Conservation (phyloP, 2,888 invertebrate genomes). For the Cotesia congregata region DNA sequence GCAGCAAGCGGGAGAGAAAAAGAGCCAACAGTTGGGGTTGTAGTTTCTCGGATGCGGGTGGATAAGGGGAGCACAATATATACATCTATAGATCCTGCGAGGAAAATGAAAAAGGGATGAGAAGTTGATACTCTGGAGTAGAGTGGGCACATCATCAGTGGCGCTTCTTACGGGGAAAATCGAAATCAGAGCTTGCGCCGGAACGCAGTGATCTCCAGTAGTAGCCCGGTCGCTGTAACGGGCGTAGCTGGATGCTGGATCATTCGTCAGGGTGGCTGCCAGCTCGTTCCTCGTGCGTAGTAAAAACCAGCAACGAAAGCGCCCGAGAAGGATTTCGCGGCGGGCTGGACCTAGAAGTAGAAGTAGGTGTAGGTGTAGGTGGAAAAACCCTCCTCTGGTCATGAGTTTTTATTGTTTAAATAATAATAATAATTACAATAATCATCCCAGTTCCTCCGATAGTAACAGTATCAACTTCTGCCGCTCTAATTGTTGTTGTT, state of each 20-base stretch:
- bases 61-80: not conserved
- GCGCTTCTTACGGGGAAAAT: slow-evolving; percentile 62
- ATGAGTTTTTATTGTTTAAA: not conserved
- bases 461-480: not conserved
- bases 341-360: slow-evolving; percentile 47
- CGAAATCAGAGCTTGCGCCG: slow-evolving; percentile 65
- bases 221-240: slow-evolving; percentile 68
- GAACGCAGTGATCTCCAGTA: slow-evolving; percentile 61
- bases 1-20: not conserved
- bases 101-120: not conserved
- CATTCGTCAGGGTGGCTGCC: slow-evolving; percentile 53
- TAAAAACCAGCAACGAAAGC: slow-evolving; percentile 47
- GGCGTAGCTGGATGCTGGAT: slow-evolving; percentile 67
- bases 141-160: slow-evolving; percentile 50
- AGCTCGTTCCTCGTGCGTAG: slow-evolving; percentile 46
- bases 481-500: not conserved
- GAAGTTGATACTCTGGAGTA: slow-evolving; percentile 12
- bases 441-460: not conserved
- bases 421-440: not conserved
- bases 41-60: not conserved
- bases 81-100: not conserved
- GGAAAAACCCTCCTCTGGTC: slow-evolving; percentile 33
- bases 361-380: slow-evolving; percentile 50
- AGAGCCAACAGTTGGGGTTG: not conserved
- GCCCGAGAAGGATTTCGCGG: slow-evolving; percentile 46